Base-by-base conservation (phyloP, 2,888 invertebrate species). In the Girardia tigrina region DNA sequence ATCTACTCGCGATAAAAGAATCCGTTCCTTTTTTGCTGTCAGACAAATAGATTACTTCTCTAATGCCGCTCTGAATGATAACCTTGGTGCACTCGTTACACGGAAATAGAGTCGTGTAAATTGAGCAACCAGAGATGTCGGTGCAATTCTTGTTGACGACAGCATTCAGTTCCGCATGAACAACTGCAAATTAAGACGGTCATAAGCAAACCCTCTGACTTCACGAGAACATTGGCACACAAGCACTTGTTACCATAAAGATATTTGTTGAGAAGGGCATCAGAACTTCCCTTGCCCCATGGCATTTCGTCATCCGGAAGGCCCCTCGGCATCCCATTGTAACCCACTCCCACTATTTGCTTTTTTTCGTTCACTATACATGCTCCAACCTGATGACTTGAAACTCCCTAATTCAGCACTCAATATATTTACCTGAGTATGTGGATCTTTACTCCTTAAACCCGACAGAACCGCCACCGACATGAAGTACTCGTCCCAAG, bases 81-180 rank as follows among this genome's bases (percentile, higher is more conserved):
- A 94, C 86, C 84, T 98, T 98, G 0, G 95, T 91, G 86, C 97
- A 98, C 84, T 95, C 94, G 82, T 95, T 94, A 84, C 97, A 98
- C 0, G 97, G 97, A 83, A 95, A 97, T 23, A 94, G 85, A 0
- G 89, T 90, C 0, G 93, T 91, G 82, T 92, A 98, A 0, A 98
- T 88, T 0, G 88, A 88, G 81, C 92, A 92, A 78, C 89, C 88
- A 79, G 88, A 88, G 0, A 94, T 87, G 85, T 90, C 89, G 0
- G 88, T 87, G 0, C 88, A 87, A 82, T 92, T 93, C 83, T 90
- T 92, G 83, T 97, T 97, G 20, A 95, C 81, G 78, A 98, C 90
- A 0, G 97, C 97, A 86, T 98, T 98, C 86, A 94, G 88, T 86
- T 98, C 97, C 0, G 97, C 97, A 85, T 98, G 97, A 78, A 94